Evolutionary conservation across 2,797 vertebrate genomes (phyloP).

Genomic region (Amazona finschi): DNA sequence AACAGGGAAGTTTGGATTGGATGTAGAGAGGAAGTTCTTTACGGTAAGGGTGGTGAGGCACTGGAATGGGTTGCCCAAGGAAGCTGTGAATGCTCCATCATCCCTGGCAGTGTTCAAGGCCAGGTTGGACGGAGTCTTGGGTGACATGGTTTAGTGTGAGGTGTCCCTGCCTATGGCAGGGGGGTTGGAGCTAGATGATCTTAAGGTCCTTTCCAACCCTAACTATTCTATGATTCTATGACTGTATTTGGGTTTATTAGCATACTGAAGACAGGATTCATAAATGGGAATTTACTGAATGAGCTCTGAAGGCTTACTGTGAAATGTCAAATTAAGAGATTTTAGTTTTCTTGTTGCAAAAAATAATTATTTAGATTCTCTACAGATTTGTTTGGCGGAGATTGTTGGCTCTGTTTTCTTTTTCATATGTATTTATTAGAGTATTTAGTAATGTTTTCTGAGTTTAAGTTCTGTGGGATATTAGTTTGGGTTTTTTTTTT

Average conservation of each 20-base stretch:
- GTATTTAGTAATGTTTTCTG: neutral
- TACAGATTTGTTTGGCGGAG: neutral
- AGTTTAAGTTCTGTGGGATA: neutral
- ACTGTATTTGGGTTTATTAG: neutral
- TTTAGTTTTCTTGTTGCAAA: neutral
- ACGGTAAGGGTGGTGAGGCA: too few species aligned
- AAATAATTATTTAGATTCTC: neutral
- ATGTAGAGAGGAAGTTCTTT: too few species aligned
- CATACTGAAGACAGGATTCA: neutral
- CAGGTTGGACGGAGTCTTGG: too few species aligned
- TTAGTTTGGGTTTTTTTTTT: neutral
- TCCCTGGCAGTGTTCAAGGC: too few species aligned
- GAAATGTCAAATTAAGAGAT: neutral
- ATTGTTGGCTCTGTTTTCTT: neutral
- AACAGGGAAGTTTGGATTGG: too few species aligned
- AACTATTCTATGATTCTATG: neutral
- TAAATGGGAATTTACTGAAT: neutral
- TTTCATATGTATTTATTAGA: neutral
- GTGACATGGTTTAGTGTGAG: too few species aligned
- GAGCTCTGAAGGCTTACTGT: neutral
- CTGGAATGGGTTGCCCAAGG: too few species aligned
- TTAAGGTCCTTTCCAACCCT: neutral
- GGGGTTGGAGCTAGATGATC: neutral
- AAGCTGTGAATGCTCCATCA: too few species aligned
- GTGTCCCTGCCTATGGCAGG: too few species aligned